Evolutionary conservation across 2,888 invertebrate species (phyloP).

Genomic region (Polymixis lichenea): DNA sequence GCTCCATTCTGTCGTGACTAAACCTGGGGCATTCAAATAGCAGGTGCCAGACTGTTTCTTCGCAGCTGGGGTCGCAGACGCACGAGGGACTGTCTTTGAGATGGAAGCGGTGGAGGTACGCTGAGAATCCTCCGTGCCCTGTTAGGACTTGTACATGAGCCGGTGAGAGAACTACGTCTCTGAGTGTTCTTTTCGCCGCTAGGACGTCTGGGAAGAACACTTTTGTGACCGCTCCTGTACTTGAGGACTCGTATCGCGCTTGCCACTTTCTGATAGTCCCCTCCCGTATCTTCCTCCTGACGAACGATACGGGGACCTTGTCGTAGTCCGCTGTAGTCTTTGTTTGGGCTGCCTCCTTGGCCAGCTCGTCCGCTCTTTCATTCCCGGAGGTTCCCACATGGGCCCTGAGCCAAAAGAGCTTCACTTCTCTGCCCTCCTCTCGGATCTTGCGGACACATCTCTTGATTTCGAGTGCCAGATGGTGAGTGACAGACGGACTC

Average conservation of each 20-base stretch:
- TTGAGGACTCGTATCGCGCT: too few relatives aligned
- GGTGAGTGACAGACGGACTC: too few relatives aligned
- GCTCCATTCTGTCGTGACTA: not conserved
- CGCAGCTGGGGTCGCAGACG: slow-evolving; percentile 22
- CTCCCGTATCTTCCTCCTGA: too few relatives aligned
- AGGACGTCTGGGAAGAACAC: too few relatives aligned
- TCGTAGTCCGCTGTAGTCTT: too few relatives aligned
- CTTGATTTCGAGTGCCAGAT: not conserved
- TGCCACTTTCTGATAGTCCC: too few relatives aligned
- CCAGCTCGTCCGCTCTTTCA: slow-evolving; percentile 4
- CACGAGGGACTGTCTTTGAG: slow-evolving; percentile 17
- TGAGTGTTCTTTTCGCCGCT: too few relatives aligned
- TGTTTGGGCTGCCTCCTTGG: too few relatives aligned
- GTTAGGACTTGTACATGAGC: slow-evolving; percentile 11
- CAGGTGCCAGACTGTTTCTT: not conserved
- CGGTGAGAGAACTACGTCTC: too few relatives aligned
- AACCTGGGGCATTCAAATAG: slow-evolving; percentile 9
- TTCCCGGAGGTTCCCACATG: slow-evolving; percentile 4
- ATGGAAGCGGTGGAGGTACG: slow-evolving; percentile 25
- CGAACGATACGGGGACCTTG: too few relatives aligned
- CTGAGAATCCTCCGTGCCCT: slow-evolving; percentile 33
- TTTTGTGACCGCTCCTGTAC: too few relatives aligned
- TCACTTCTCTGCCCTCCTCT: not conserved
- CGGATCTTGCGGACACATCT: not conserved
- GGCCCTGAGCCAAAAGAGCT: not conserved